A percentile compares a stretch with the other conserved stretches of the same genome.
phyloP scores from a whole-genome alignment of 2,888 invertebrate species.

The Stenurella melanura region DNA sequence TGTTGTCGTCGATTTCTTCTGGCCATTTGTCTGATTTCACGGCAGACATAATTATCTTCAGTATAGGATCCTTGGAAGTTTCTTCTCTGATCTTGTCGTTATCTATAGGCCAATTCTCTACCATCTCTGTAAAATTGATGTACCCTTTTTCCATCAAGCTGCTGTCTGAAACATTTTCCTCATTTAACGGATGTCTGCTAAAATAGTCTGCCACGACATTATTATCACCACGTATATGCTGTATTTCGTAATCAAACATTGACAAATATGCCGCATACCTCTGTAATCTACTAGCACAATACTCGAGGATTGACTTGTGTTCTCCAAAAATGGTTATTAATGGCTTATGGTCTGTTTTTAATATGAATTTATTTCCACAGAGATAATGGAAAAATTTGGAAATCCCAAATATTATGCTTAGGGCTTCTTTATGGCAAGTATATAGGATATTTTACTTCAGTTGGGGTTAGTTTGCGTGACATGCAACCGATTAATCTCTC shows the following conservation, averaged over 20 bases:
- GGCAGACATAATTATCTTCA: background rate
- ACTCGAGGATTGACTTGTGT: conserved; percentile 2
- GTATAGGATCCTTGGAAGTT: conserved; percentile 3
- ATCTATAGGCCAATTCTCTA: too few species aligned
- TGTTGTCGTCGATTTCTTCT: background rate
- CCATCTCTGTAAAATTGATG: too few species aligned
- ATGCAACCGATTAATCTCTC: background rate
- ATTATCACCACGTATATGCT: background rate
- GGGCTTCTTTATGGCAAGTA: too few species aligned
- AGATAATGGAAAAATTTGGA: too few species aligned
- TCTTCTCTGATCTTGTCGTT: conserved; percentile 9
- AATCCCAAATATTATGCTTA: too few species aligned
- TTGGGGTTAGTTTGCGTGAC: too few species aligned
- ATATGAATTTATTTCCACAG: background rate
- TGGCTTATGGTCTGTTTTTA: conserved; percentile 20
- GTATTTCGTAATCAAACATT: conserved; percentile 14
- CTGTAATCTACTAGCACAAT: conserved; percentile 1
- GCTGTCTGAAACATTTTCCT: too few species aligned
- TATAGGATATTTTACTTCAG: too few species aligned
- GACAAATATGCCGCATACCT: conserved; percentile 21
- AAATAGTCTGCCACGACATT: background rate
- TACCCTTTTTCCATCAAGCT: too few species aligned
- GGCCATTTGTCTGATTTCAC: conserved; percentile 5
- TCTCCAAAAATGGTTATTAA: conserved; percentile 13
- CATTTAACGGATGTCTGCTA: too few species aligned